These are phyloP conservation scores for Propsilocerus akamusi DNA, from an alignment of 1,140 invertebrate species.

Conservation along the genomic window DNA sequence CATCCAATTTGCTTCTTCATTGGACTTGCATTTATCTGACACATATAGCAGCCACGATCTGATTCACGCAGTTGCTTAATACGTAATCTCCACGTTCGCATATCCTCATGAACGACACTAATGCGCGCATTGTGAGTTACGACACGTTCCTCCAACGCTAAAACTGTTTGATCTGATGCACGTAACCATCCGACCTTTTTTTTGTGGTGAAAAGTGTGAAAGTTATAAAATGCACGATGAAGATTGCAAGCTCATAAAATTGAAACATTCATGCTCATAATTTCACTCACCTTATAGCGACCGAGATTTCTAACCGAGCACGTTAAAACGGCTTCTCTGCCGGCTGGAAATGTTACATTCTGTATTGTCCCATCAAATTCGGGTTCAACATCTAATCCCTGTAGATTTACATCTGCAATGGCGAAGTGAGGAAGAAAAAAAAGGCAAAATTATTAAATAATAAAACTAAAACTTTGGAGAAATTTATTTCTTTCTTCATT, in stretches of 20 bases:
- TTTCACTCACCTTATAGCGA: slow-evolving; percentile 53
- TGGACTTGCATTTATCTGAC: slow-evolving; percentile 70
- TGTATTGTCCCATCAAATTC: slow-evolving; percentile 59
- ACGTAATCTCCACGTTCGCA: slow-evolving; percentile 56
- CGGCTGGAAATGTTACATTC: slow-evolving; percentile 66
- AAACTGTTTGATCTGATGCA: slow-evolving; percentile 72
- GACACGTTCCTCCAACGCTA: slow-evolving; percentile 64
- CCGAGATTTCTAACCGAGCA: slow-evolving; percentile 64
- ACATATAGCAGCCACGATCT: slow-evolving; percentile 68
- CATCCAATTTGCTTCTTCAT: slow-evolving; percentile 79
- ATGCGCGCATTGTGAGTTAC: slow-evolving; percentile 78
- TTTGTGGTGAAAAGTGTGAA: neutral
- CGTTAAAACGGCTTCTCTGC: slow-evolving; percentile 61
- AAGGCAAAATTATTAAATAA: no score
- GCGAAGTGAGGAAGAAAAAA: neutral
- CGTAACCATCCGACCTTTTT: slow-evolving; percentile 76
- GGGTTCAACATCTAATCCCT: slow-evolving; percentile 27
- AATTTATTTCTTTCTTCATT: no score
- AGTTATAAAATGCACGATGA: neutral
- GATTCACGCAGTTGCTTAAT: slow-evolving; percentile 50
- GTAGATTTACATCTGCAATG: neutral
- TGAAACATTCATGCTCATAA: neutral
- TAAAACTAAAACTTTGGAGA: no score
- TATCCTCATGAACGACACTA: slow-evolving; percentile 54
- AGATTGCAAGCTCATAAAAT: neutral